phyloP scores from a whole-genome alignment of 1,140 invertebrate species.

The Samia ricini region DNA sequence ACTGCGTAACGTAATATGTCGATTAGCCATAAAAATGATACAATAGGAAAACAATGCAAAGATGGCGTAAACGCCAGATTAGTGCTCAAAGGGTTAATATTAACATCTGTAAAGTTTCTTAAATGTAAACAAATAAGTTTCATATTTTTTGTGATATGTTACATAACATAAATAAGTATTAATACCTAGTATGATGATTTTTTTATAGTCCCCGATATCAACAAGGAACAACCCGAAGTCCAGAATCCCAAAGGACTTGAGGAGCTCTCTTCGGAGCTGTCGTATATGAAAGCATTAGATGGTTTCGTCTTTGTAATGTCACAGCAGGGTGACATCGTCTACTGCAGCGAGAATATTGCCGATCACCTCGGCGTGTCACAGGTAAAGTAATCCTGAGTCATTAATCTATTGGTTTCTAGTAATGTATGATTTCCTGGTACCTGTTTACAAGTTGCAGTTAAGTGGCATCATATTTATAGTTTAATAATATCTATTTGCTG shows the following conservation, averaged over 20 bases:
- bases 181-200: conserved; percentile 12
- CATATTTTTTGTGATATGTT: no score
- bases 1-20: no score
- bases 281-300: conserved; percentile 89
- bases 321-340: conserved; percentile 93
- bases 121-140: no score
- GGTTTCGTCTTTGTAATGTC: conserved; percentile 93
- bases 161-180: neutral
- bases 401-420: neutral
- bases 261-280: conserved; percentile 76
- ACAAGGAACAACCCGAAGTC: conserved; percentile 64
- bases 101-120: no score
- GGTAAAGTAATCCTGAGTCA: conserved; percentile 75
- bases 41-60: no score
- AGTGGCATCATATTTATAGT: neutral
- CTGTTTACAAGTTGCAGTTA: neutral
- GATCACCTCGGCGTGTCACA: conserved; percentile 94
- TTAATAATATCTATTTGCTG: neutral
- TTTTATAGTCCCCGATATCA: conserved; percentile 70
- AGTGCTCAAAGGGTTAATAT: no score
- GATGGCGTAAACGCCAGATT: no score
- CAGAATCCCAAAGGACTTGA: conserved; percentile 61
- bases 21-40: no score
- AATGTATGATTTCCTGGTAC: neutral
- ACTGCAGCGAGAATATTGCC: conserved; percentile 93